Evolutionary conservation across 2,113 vertebrate genomes (phyloP), one percentile per base, ranked within the genome.

Genomic region (Ploceus nigricollis): DNA sequence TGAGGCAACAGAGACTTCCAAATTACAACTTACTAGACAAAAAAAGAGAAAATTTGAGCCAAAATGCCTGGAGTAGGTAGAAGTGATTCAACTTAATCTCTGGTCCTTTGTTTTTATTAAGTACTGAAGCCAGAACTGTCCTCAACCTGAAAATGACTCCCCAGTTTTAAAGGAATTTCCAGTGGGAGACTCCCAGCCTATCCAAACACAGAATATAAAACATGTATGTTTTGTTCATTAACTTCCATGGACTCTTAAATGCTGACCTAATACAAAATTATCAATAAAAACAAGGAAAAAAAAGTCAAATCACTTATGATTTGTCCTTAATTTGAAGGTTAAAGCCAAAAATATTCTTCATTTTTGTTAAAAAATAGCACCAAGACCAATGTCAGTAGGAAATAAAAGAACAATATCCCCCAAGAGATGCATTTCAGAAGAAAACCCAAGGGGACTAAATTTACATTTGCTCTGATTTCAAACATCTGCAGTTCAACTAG

Each of bases 391-490:
- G 14, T 44, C 80, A 96, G 44, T 30, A 70, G 54, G 78, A 94
- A 96, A 25, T 6, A 78, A 77, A 82, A 86, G 57, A 93, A 82
- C 63, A 95, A 68, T 37, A 48, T 90, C 33, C 58, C 87, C 82
- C 58, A 76, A 39, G 89, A 86, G 87, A 95, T 20, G 16, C 39
- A 76, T 54, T 73, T 70, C 63, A 35, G 82, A 85, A 82, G 66
- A 70, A 94, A 82, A 80, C 78, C 78, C 92, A 45, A 48, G 84
- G 70, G 87, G 54, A 61, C 68, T 77, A 50, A 61, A 90, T 80
- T 93, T 82, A 96, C 75, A 87, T 96, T 87, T 94, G 75, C 73
- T 95, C 91, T 73, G 78, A 82, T 93, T 95, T 94, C 93, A 81
- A 93, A 68, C 87, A 95, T 82, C 87, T 94, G 93, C 72, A 96